Percentiles rank a stretch among this genome's conserved stretches.
Conservation (phyloP, 2,797 vertebrate species). For the Eurystomus glaucurus region DNA sequence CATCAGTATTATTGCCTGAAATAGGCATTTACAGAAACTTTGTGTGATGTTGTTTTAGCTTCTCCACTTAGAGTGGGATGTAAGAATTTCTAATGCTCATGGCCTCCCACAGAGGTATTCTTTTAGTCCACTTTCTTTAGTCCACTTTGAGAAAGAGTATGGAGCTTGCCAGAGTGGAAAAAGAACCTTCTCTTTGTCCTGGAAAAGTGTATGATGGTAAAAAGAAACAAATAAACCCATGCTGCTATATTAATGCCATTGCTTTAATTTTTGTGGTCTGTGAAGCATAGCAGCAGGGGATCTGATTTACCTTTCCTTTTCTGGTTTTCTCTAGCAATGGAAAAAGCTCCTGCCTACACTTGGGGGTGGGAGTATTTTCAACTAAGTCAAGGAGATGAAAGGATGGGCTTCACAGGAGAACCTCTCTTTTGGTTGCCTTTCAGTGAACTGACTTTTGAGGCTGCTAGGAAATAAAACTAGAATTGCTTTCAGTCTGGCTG, state of each 20-base stretch:
- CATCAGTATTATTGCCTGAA: background rate
- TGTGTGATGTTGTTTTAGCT: background rate
- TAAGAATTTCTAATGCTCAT: background rate
- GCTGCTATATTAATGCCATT: background rate
- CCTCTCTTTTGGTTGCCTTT: background rate
- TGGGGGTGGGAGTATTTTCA: background rate
- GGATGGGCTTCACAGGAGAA: background rate
- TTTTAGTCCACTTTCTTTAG: background rate
- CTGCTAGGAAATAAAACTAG: background rate
- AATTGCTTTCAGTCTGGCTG: background rate
- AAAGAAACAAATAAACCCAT: background rate
- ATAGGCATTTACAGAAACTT: background rate
- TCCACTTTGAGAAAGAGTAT: background rate
- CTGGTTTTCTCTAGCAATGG: background rate
- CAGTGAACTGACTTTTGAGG: background rate
- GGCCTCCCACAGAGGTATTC: background rate
- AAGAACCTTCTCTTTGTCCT: fast-evolving
- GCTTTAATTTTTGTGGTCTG: background rate
- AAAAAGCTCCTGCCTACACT: background rate
- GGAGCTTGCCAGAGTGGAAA: background rate
- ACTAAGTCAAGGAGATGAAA: background rate
- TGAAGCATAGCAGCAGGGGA: background rate
- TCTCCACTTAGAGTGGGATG: background rate
- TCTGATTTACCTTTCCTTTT: background rate
- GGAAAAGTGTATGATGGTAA: background rate